These are phyloP conservation scores for Chlorospingus semifuscus DNA, from an alignment of 2,797 vertebrate species.

Conservation along the genomic window DNA sequence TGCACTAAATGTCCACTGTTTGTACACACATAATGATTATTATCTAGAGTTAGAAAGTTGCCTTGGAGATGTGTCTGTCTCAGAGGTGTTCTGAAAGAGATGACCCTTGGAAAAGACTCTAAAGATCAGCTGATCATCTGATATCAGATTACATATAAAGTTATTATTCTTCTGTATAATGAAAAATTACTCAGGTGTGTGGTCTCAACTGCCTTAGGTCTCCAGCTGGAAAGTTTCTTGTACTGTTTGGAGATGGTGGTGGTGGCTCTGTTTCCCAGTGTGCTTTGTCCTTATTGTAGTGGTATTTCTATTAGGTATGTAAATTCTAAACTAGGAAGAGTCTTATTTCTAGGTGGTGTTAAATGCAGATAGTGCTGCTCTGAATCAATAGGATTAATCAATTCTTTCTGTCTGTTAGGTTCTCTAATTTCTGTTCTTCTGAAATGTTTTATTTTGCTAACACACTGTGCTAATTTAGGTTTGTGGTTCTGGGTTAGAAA, in stretches of 20 bases:
- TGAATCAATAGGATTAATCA: constrained; percentile 6
- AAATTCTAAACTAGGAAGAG: background rate
- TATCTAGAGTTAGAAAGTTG: background rate
- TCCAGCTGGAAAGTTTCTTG: background rate
- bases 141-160: background rate
- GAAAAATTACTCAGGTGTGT: background rate
- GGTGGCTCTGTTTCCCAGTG: background rate
- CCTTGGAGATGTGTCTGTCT: background rate
- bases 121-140: background rate
- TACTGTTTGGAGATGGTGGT: background rate
- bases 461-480: background rate
- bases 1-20: background rate
- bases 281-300: background rate
- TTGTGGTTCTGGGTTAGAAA: background rate
- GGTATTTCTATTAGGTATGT: background rate
- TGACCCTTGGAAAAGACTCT: background rate
- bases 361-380: background rate
- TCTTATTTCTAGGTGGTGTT: background rate
- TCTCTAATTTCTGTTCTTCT: background rate
- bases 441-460: constrained; percentile 20
- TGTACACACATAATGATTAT: background rate
- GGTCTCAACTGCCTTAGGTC: background rate
- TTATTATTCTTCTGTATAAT: background rate
- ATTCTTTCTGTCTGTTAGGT: background rate
- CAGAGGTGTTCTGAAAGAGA: background rate